A percentile compares a stretch with the other conserved stretches of the same genome.
Evolutionary conservation across 1,140 invertebrate species (phyloP).

Genomic region (Stenopsyche tienmushanensis): DNA sequence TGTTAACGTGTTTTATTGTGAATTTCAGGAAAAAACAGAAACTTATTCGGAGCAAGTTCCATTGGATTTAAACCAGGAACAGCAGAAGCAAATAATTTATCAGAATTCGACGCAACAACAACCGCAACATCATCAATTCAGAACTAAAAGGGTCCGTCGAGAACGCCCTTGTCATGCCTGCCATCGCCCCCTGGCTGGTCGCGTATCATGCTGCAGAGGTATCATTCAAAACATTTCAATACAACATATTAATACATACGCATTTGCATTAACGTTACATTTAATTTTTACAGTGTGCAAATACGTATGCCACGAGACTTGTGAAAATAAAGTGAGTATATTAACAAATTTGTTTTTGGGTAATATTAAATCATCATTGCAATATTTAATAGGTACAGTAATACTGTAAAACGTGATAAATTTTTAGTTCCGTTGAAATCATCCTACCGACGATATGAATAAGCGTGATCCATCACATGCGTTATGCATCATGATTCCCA

Average conservation of each 20-base stretch:
- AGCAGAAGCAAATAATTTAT: neutral
- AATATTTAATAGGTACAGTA: no score
- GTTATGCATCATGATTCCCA: no score
- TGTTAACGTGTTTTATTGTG: neutral
- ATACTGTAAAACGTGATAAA: no score
- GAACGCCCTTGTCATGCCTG: conserved; percentile 68
- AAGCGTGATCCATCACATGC: no score
- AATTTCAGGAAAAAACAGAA: conserved; percentile 17
- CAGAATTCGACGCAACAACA: conserved; percentile 28
- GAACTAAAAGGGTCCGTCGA: conserved; percentile 65
- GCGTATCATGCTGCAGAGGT: conserved; percentile 70
- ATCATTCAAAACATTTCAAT: conserved; percentile 42
- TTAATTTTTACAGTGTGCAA: conserved; percentile 68
- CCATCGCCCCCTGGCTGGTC: conserved; percentile 67
- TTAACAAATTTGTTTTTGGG: no score
- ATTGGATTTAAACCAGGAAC: neutral
- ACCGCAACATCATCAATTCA: conserved; percentile 59
- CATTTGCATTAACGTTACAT: conserved; percentile 23
- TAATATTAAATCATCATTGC: no score
- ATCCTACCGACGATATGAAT: no score
- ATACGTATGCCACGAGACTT: conserved; percentile 68
- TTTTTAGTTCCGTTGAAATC: no score
- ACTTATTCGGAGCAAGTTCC: neutral
- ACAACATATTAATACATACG: neutral
- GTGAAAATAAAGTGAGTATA: conserved; percentile 67